phyloP scores from a whole-genome alignment of 1,140 invertebrate genomes.

The Aphidius gifuensis region DNA sequence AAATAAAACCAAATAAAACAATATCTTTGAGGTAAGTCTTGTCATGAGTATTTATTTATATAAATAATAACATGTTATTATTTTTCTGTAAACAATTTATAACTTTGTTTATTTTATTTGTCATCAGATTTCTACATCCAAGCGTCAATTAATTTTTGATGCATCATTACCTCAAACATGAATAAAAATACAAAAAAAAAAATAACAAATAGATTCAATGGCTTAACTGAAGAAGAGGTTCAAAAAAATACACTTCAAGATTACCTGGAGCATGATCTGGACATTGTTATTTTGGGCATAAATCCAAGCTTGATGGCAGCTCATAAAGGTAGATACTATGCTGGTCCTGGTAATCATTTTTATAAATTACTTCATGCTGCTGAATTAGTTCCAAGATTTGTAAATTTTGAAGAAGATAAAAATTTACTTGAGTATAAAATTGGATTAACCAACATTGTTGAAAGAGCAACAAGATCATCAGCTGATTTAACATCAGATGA shows the following conservation, averaged over 20 bases:
- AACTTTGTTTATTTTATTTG: too few species aligned
- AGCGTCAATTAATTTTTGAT: too few species aligned
- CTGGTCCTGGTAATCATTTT: slow-evolving; percentile 53
- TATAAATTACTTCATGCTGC: slow-evolving; percentile 49
- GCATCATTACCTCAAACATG: too few species aligned
- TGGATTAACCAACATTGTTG: slow-evolving; percentile 50
- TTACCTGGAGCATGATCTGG: slow-evolving; percentile 41
- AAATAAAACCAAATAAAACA: too few species aligned
- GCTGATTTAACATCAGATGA: slow-evolving; percentile 45
- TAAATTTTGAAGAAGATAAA: slow-evolving; percentile 46
- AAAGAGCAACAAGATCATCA: slow-evolving; percentile 47
- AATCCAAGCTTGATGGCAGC: slow-evolving; percentile 52
- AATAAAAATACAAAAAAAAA: slow-evolving; percentile 27
- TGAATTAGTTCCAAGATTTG: slow-evolving; percentile 34
- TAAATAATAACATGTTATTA: too few species aligned
- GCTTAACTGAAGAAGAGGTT: slow-evolving; percentile 45
- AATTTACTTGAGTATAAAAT: slow-evolving; percentile 43
- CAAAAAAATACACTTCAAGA: slow-evolving; percentile 44
- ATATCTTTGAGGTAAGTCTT: too few species aligned
- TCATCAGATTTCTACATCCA: too few species aligned
- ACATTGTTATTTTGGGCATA: slow-evolving; percentile 50
- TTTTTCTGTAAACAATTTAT: too few species aligned
- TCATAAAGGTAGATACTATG: slow-evolving; percentile 50
- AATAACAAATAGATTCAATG: slow-evolving; percentile 40
- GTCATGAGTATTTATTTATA: too few species aligned